Percentiles rank a stretch among this genome's conserved stretches.
phyloP scores from a whole-genome alignment of 2,797 vertebrate genomes.

The Sylvilagus floridanus region DNA sequence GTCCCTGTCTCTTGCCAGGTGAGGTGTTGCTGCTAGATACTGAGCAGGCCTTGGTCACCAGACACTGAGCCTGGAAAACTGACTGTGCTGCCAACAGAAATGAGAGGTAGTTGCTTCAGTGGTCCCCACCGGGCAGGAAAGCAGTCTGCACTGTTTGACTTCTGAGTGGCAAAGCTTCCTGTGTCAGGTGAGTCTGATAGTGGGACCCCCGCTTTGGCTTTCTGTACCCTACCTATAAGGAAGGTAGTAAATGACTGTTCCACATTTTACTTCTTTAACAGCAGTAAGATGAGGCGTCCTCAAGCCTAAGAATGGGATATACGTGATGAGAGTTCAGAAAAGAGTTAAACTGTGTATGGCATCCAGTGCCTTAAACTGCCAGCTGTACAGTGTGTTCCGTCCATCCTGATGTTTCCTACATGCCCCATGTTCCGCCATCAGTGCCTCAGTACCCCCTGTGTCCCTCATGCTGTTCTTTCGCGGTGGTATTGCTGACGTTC shows the following conservation, averaged over 20 bases:
- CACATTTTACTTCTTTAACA: neutral
- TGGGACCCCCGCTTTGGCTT: neutral
- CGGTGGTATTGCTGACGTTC: neutral
- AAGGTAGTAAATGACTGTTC: neutral
- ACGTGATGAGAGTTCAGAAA: neutral
- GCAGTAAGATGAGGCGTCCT: neutral
- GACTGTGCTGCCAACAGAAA: neutral
- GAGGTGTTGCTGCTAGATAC: neutral
- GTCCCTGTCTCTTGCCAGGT: neutral
- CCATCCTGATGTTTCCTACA: rapidly evolving
- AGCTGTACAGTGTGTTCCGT: neutral
- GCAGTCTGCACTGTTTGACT: neutral
- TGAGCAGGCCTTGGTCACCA: neutral
- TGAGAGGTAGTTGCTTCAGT: neutral
- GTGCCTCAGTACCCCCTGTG: too few relatives aligned
- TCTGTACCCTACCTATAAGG: neutral
- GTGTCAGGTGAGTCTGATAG: neutral
- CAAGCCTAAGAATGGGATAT: neutral
- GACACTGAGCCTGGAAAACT: neutral
- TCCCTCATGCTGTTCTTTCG: neutral
- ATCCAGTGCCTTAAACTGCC: neutral
- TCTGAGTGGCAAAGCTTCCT: neutral
- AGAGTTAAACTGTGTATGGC: neutral
- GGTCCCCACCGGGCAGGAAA: neutral
- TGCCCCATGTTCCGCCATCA: rapidly evolving